Conservation (phyloP, 2,797 vertebrate genomes). For the Brotula barbata region DNA sequence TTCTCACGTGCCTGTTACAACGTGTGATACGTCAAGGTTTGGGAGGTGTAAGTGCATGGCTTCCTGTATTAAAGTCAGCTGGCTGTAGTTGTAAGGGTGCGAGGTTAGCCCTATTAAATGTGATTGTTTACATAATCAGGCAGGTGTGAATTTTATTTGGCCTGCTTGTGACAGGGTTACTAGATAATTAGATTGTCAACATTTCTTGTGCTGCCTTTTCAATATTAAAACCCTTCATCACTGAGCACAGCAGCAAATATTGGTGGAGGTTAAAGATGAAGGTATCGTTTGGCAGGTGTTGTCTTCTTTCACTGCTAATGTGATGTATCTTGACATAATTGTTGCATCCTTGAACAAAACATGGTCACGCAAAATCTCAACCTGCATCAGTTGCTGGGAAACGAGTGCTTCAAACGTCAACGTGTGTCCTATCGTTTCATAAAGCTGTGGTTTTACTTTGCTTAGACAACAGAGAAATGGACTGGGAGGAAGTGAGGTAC, state of each 20-base stretch:
- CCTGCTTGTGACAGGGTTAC: conserved; percentile 47
- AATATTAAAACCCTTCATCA: conserved; percentile 9
- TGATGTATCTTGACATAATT: conserved; percentile 18
- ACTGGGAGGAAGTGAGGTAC: conserved; percentile 21
- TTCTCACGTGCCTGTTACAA: conserved; percentile 10
- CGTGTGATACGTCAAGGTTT: too few relatives aligned
- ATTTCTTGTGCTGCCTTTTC: conserved; percentile 42
- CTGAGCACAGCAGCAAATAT: neutral
- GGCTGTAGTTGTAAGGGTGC: conserved; percentile 54
- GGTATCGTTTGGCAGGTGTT: conserved; percentile 7
- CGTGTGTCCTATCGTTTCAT: conserved; percentile 47
- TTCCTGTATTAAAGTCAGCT: conserved; percentile 35
- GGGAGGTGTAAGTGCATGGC: too few relatives aligned
- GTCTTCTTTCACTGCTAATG: neutral
- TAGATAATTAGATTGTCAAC: conserved; percentile 64
- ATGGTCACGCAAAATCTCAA: conserved; percentile 30
- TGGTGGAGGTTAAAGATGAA: neutral
- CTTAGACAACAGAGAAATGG: conserved; percentile 57
- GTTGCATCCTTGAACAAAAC: conserved; percentile 10
- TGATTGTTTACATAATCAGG: conserved; percentile 59
- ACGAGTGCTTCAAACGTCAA: conserved; percentile 54
- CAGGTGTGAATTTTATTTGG: conserved; percentile 63
- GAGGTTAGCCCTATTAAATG: conserved; percentile 48
- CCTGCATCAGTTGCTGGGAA: conserved; percentile 76
- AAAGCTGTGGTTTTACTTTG: conserved; percentile 60